Base-by-base conservation (phyloP, 2,888 invertebrate species). In the Drosophila kuntzei region DNA sequence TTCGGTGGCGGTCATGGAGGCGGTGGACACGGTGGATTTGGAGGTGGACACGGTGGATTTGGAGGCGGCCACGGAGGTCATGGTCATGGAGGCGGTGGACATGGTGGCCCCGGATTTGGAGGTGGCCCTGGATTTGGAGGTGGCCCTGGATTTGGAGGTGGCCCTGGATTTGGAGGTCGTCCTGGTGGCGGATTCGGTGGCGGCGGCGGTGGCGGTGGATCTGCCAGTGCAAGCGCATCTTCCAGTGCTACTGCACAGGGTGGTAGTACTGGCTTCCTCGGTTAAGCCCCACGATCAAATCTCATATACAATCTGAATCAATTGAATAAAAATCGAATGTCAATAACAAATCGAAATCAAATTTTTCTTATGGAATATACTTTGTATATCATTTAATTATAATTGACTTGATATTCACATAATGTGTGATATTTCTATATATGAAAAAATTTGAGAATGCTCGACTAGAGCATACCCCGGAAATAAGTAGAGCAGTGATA, bases 301-400 rank as follows among this genome's bases (percentile, higher is more conserved):
- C 29, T 44, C 34, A 32, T 43, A n/a, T 36, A n/a, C n/a, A n/a
- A 51, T 49, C 9, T 53, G 16, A 44, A 41, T 34, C 65, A 59
- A 39, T 37, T 39, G 3, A 72, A 36, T 11, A 47, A 25, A 14
- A 41, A 62, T 68, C 36, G 16, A 55, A 43, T 64, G 34, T 47
- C 37, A 84, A 73, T 79, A 76, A 73, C 63, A 66, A 29, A 57
- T 16, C 1, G 32, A 22, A 22, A 54, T 7, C 12, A 41, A 54
- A 41, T n/a, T 7, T 12, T 0, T 27, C 2, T 12, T n/a, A 6
- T 32, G 8, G 7, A 32, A 34, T 6, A 6, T 20, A 18, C 2
- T 14, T 49, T n/a, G n/a, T 34, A 5, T 34, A 14, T 14, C n/a
- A 6, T 32, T 20, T 20, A 6, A 34, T n/a, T 34, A 1, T 34